Evolutionary conservation across 2,113 vertebrate species (phyloP).

Genomic region (Pelobates fuscus): DNA sequence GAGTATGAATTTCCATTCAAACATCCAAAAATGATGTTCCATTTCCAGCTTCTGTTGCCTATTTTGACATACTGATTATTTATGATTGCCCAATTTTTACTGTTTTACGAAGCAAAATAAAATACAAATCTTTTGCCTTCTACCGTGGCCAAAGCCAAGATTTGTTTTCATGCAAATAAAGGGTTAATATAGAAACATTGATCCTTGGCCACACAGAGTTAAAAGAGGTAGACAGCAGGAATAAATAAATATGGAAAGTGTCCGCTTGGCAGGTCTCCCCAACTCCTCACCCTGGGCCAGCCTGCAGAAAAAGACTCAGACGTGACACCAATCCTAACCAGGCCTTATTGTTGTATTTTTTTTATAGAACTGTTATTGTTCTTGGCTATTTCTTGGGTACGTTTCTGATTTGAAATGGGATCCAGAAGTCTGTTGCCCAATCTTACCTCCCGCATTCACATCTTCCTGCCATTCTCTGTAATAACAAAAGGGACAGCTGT

Average conservation of each 20-base stretch:
- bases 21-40: no score
- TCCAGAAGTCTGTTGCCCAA: conserved; percentile 47
- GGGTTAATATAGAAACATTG: no score
- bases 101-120: conserved; percentile 16
- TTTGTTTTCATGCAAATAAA: not conserved
- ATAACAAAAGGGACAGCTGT: conserved; percentile 38
- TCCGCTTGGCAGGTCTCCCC: conserved; percentile 43
- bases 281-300: conserved; percentile 43
- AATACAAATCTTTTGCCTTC: conserved; percentile 18
- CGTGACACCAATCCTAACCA: conserved; percentile 49
- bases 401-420: conserved; percentile 51
- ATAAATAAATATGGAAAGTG: conserved; percentile 47
- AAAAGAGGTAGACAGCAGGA: conserved; percentile 36
- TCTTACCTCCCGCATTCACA: conserved; percentile 46
- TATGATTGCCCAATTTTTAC: conserved; percentile 2
- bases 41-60: no score
- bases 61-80: no score
- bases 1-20: no score
- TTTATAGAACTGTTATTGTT: conserved; percentile 47
- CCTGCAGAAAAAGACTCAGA: conserved; percentile 46
- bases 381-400: conserved; percentile 50
- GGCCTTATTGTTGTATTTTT: conserved; percentile 46
- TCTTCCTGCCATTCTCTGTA: conserved; percentile 42
- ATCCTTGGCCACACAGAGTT: conserved; percentile 15
- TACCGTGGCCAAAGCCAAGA: not conserved